Base-by-base conservation (phyloP, 2,888 invertebrate genomes). In the Lamproptera curius region DNA sequence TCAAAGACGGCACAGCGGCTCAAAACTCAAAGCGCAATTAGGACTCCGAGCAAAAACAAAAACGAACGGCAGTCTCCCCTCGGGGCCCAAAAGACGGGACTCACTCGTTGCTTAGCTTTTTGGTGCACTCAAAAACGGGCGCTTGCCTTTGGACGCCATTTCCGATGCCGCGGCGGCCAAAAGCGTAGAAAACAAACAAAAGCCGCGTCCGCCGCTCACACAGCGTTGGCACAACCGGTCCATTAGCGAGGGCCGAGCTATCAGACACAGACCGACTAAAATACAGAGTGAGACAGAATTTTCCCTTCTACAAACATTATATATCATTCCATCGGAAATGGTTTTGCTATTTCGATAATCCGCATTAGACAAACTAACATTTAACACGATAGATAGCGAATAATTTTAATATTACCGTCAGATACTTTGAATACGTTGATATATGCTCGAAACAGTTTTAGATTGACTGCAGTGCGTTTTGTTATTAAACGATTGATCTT, bases 151-250 rank as follows among this genome's bases (percentile, higher is more conserved):
- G 34, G 33, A n/a, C 34, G 16, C 33, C 33, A 34, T 28, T 39
- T 35, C 38, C 14, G 38, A 20, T 15, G 45, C 20, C 38, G 36
- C 17, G 17, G 35, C 34, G 28, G 28, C 49, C 49, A 44, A 49
- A 49, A 44, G 49, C 16, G 46, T 45, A 50, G 42, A 57, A 59
- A 57, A 63, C 63, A 63, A 58, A 70, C 68, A 62, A 60, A 62
- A 61, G 61, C 58, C 47, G 54, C 53, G 64, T 63, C 57, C 61
- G 61, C 57, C 60, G 63, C 62, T 69, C 66, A 60, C 64, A 70
- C 73, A 73, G 73, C 64, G 54, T 71, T 62, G 67, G 73, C 71
- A 63, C 66, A 76, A 79, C 78, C 76, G 76, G 82, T 80, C 74
- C 70, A 68, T 70, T 71, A 67, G 67, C 58, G 63, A 63, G 65